A percentile compares a stretch with the other conserved stretches of the same genome.
Evolutionary conservation across 1,140 invertebrate species (phyloP).

Genomic region (Phymorhynchus buccinoides): DNA sequence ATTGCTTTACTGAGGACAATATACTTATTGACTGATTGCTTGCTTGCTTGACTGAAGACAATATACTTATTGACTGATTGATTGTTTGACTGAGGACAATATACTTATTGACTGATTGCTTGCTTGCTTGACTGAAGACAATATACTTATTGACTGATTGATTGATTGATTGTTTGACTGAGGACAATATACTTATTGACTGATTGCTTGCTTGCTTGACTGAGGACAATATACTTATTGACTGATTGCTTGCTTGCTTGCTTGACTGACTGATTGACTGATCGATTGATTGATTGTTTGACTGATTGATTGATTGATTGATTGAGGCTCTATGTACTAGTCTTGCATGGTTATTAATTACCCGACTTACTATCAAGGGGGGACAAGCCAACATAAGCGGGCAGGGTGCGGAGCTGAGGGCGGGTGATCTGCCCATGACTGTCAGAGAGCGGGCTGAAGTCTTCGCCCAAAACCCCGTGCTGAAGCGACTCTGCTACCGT

Average conservation of each 20-base stretch:
- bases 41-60: too few species aligned
- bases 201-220: neutral
- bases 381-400: neutral
- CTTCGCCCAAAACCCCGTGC: slow-evolving; percentile 8
- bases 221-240: neutral
- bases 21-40: too few species aligned
- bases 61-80: too few species aligned
- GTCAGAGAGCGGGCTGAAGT: neutral
- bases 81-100: too few species aligned
- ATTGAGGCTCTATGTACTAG: too few species aligned
- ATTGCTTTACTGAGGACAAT: too few species aligned
- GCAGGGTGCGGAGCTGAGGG: neutral
- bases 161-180: too few species aligned
- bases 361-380: neutral
- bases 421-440: neutral
- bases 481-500: neutral
- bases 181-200: neutral
- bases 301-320: neutral
- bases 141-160: too few species aligned
- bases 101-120: too few species aligned
- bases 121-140: too few species aligned
- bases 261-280: neutral
- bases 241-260: neutral
- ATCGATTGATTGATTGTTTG: neutral
- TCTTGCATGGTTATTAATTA: too few species aligned